Percentiles rank a stretch among this genome's conserved stretches.
Evolutionary conservation across 2,797 vertebrate species (phyloP).

Genomic region (Lepidocolaptes lacrymiger): DNA sequence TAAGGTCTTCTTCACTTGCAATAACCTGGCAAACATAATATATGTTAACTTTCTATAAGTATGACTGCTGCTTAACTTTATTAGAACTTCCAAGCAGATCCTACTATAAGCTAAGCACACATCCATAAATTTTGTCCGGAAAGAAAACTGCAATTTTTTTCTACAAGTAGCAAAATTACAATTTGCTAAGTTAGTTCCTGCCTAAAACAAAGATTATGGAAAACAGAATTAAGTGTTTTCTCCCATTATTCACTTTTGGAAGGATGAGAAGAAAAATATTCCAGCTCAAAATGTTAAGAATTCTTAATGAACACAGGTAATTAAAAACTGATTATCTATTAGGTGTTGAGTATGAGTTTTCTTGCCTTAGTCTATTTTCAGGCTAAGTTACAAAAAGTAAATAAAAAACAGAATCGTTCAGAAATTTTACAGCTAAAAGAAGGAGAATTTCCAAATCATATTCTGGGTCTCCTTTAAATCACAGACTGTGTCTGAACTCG

Average conservation of each 20-base stretch:
- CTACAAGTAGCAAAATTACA: background rate
- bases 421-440: background rate
- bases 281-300: background rate
- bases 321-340: background rate
- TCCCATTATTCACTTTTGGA: background rate
- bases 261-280: background rate
- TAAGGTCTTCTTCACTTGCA: conserved; percentile 72
- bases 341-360: background rate
- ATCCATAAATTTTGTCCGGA: background rate
- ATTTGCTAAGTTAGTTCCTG: background rate
- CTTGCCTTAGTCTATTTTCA: background rate
- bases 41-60: background rate
- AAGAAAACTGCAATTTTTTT: background rate
- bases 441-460: background rate
- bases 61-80: background rate
- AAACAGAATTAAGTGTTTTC: background rate
- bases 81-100: background rate
- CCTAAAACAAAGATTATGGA: background rate
- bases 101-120: background rate
- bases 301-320: background rate
- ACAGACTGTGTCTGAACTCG: background rate
- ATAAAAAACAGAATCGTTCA: background rate
- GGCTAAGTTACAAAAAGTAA: background rate
- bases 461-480: background rate
- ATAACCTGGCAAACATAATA: conserved; percentile 76